Percentiles rank a stretch among this genome's conserved stretches.
phyloP scores from a whole-genome alignment of 2,113 vertebrate genomes.

The Eulacestoma nigropectus region DNA sequence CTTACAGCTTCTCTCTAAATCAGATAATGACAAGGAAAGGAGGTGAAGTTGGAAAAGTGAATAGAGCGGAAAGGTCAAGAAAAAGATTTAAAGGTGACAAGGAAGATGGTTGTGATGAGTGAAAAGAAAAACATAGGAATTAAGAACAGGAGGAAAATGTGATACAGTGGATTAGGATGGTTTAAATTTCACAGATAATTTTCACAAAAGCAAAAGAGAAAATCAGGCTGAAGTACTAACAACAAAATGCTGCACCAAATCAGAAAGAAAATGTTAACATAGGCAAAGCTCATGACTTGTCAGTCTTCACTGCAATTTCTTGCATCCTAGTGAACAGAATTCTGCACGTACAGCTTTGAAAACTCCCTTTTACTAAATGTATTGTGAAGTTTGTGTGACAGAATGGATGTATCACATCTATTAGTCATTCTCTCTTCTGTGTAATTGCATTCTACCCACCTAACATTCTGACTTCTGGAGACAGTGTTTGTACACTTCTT shows the following conservation, averaged over 20 bases:
- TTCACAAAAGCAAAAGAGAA: not conserved
- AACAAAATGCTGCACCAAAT: not conserved
- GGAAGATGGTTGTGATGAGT: not conserved
- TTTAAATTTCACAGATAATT: slow-evolving; percentile 12
- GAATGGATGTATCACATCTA: not conserved
- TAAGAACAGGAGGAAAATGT: not conserved
- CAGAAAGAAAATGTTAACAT: not conserved
- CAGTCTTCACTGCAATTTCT: not conserved
- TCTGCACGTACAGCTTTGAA: not conserved
- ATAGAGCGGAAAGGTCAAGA: not conserved
- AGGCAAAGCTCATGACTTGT: not conserved
- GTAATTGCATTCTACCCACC: not conserved
- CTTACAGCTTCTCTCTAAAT: not conserved
- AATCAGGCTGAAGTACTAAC: not conserved
- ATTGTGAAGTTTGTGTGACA: not conserved
- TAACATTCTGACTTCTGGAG: not conserved
- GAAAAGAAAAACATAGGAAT: not conserved
- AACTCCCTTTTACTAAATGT: not conserved
- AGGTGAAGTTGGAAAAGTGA: not conserved
- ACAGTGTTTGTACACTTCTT: not conserved
- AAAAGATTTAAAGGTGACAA: slow-evolving; percentile 10
- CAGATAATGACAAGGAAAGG: not conserved
- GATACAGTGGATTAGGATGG: not conserved
- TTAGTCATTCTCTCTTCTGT: not conserved
- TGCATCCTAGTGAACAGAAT: not conserved